phyloP scores from a whole-genome alignment of 2,113 vertebrate species.

The Casuarius casuarius region DNA sequence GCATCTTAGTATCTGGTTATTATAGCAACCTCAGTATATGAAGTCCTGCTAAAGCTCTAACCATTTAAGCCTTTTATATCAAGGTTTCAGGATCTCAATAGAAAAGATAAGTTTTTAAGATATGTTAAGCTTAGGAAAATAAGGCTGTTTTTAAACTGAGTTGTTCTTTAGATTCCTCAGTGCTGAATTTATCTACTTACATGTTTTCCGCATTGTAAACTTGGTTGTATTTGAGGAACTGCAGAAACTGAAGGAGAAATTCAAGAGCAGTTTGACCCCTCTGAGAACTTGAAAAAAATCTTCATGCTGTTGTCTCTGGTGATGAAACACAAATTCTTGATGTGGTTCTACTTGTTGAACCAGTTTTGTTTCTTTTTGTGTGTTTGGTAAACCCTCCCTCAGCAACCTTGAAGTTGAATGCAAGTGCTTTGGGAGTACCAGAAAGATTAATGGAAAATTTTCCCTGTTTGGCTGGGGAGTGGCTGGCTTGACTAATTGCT shows the following conservation, averaged over 20 bases:
- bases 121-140: not conserved
- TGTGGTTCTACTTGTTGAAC: slow-evolving; percentile 29
- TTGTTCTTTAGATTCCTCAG: not conserved
- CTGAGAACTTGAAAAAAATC: not conserved
- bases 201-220: not conserved
- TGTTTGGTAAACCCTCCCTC: not conserved
- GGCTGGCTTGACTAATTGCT: not conserved
- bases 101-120: not conserved
- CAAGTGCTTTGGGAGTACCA: not conserved
- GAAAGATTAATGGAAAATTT: not conserved
- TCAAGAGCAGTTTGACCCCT: slow-evolving; percentile 23
- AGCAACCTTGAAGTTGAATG: not conserved
- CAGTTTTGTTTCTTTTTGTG: not conserved
- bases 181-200: not conserved
- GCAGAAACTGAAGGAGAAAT: slow-evolving; percentile 13
- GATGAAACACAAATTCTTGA: not conserved
- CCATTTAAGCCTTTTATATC: not conserved
- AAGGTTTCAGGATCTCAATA: not conserved
- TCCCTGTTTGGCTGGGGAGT: not conserved
- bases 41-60: not conserved
- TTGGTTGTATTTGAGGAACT: not conserved
- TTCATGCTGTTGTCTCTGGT: not conserved
- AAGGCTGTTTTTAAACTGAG: not conserved
- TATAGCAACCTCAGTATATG: not conserved
- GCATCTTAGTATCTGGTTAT: not conserved